Evolutionary conservation across 1,140 invertebrate genomes (phyloP).

Genomic region (Drosophila busckii): DNA sequence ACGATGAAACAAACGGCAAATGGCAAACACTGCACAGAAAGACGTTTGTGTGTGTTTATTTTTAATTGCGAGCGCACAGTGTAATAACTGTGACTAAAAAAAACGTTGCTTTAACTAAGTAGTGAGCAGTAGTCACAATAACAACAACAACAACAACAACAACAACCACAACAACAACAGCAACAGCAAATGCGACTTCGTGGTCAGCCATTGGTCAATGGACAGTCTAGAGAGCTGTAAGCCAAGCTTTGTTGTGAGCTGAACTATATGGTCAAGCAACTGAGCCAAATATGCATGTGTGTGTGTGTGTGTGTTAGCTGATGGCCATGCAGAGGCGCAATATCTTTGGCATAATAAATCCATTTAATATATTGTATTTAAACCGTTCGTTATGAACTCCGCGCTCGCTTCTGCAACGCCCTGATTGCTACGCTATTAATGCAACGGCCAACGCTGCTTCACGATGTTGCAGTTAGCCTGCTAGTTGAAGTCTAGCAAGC

Average conservation of each 20-base stretch:
- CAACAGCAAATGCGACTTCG: slow-evolving; percentile 43
- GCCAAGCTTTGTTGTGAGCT: too few relatives aligned
- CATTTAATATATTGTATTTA: slow-evolving; percentile 74
- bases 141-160: slow-evolving; percentile 19
- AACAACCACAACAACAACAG: slow-evolving; percentile 20
- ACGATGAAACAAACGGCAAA: slow-evolving; percentile 70
- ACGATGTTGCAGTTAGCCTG: slow-evolving; percentile 23
- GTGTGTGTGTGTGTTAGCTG: neutral
- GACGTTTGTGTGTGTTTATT: slow-evolving; percentile 44
- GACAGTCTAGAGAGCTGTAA: slow-evolving; percentile 2
- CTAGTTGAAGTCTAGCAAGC: slow-evolving; percentile 1
- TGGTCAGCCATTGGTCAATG: slow-evolving; percentile 40
- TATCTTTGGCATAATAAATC: slow-evolving; percentile 71
- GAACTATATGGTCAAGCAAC: too few relatives aligned
- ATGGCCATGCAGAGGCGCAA: slow-evolving; percentile 41
- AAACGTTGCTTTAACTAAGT: slow-evolving; percentile 28
- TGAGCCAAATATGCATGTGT: too few relatives aligned
- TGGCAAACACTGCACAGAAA: slow-evolving; percentile 36
- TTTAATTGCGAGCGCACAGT: slow-evolving; percentile 51
- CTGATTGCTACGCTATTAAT: slow-evolving; percentile 74
- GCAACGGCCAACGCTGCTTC: slow-evolving; percentile 54
- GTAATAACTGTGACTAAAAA: slow-evolving; percentile 67
- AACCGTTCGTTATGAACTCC: slow-evolving; percentile 72
- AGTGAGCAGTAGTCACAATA: neutral
- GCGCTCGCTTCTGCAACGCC: slow-evolving; percentile 71